Evolutionary conservation across 2,113 vertebrate species (phyloP).

Genomic region (Osmerus eperlanus): DNA sequence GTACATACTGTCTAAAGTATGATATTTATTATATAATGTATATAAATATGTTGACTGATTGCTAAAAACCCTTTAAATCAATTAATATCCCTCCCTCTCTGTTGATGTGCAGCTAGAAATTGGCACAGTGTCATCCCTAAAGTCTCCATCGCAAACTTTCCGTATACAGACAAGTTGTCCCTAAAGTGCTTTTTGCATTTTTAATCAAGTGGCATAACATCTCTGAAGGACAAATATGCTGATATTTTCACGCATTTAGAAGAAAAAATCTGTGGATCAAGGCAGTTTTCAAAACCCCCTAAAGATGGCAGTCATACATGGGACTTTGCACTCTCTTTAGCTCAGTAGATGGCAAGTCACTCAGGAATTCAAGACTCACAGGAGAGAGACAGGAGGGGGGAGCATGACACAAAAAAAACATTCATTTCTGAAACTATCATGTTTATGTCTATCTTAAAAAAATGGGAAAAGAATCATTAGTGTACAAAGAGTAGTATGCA

Average conservation of each 20-base stretch:
- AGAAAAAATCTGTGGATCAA: conserved; percentile 30
- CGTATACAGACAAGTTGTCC: not conserved
- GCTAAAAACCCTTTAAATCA: not conserved
- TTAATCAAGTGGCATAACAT: conserved; percentile 5
- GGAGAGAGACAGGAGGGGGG: not conserved
- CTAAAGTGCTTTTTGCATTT: conserved; percentile 22
- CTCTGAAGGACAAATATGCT: not conserved
- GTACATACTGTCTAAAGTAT: not conserved
- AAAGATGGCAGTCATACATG: conserved; percentile 83
- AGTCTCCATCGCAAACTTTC: not conserved
- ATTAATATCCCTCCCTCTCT: not conserved
- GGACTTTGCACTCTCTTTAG: conserved; percentile 6
- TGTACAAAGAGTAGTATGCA: no score
- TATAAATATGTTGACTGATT: not conserved
- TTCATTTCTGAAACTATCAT: not conserved
- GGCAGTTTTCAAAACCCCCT: conserved; percentile 64
- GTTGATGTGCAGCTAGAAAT: conserved; percentile 3
- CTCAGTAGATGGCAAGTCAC: not conserved
- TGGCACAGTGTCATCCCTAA: not conserved
- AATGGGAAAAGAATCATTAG: no score
- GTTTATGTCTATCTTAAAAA: not conserved
- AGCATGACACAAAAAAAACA: not conserved
- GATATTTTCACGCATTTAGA: not conserved
- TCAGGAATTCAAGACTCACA: not conserved
- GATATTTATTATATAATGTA: not conserved